These are phyloP conservation scores for Struthio camelus DNA, from an alignment of 2,113 vertebrate genomes.

Conservation along the genomic window DNA sequence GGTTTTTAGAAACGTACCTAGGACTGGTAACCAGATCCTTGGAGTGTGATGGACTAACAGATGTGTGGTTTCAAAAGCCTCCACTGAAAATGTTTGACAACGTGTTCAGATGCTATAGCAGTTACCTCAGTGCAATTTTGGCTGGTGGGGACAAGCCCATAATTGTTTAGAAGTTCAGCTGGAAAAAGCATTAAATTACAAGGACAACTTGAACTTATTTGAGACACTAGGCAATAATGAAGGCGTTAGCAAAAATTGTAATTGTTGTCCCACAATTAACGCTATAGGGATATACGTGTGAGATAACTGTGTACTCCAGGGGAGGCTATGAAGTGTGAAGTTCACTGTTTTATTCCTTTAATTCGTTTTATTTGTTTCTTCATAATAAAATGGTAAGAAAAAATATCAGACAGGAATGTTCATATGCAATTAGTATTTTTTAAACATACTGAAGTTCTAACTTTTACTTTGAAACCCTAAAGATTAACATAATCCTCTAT, in stretches of 20 bases:
- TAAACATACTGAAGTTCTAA: neutral
- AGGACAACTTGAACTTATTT: neutral
- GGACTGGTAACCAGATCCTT: neutral
- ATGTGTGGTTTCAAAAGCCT: neutral
- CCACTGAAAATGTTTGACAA: neutral
- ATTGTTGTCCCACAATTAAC: neutral
- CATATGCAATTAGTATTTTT: neutral
- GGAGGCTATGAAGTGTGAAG: neutral
- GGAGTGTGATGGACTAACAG: neutral
- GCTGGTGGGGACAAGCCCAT: neutral
- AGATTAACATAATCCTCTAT: neutral
- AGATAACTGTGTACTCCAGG: neutral
- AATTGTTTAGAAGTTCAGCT: neutral
- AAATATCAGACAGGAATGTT: neutral
- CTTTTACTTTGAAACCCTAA: neutral
- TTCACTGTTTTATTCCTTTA: fast-evolving
- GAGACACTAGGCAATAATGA: neutral
- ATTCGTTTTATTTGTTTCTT: neutral
- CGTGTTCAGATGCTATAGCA: neutral
- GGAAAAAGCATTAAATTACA: neutral
- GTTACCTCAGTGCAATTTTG: neutral
- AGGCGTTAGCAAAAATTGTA: neutral
- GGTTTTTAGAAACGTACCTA: neutral
- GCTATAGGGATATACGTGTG: neutral
- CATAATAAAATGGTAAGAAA: neutral